Evolutionary conservation across 2,888 invertebrate species (phyloP).

Genomic region (Hartigia nigra): DNA sequence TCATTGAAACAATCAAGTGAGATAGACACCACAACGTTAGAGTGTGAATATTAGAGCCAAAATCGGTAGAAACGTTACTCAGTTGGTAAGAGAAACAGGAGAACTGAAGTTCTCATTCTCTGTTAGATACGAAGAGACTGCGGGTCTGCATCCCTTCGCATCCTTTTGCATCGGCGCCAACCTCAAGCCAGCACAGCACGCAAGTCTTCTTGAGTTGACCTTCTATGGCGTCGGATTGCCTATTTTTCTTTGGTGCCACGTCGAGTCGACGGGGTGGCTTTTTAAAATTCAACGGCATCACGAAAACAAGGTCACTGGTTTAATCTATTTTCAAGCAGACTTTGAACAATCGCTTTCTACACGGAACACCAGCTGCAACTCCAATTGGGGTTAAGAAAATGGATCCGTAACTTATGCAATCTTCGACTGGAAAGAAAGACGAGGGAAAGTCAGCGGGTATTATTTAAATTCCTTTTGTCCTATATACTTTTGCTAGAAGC

Average conservation of each 20-base stretch:
- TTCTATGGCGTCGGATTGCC: slow-evolving; percentile 16
- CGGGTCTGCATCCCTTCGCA: slow-evolving; percentile 40
- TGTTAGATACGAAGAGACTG: slow-evolving; percentile 41
- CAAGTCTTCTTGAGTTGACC: slow-evolving; percentile 32
- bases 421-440: neutral
- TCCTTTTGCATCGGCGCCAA: slow-evolving; percentile 43
- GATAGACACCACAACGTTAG: neutral
- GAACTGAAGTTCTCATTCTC: slow-evolving; percentile 23
- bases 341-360: neutral
- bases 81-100: slow-evolving; percentile 13
- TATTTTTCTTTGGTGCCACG: neutral
- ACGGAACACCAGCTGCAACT: neutral
- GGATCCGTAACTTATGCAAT: neutral
- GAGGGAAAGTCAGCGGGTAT: neutral
- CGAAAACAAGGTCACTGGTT: neutral
- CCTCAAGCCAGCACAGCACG: slow-evolving; percentile 32
- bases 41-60: neutral
- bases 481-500: neutral
- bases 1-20: neutral
- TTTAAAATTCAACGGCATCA: neutral
- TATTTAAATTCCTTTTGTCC: neutral
- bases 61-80: slow-evolving; percentile 1
- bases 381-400: neutral
- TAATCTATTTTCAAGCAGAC: neutral
- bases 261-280: neutral